Evolutionary conservation across 2,113 vertebrate species (phyloP), one percentile per base, ranked within the genome.

Genomic region (Seriola aureovittata): DNA sequence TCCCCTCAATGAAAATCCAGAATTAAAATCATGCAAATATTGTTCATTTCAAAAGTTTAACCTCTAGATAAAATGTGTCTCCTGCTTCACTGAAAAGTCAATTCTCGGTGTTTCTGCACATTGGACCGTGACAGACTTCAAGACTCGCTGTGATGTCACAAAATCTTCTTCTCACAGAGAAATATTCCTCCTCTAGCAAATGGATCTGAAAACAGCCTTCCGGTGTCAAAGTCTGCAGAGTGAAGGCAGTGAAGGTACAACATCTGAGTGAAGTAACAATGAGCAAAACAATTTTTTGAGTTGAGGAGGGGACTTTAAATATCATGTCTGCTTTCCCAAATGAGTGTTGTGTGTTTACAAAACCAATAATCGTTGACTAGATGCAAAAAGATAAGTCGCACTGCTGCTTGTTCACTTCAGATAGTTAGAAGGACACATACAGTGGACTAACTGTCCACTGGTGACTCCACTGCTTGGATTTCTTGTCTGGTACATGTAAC

Each of bases 401-500:
- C 3, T 2, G 3, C 4, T 32, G 62, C 23, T 16, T 58, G 58
- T 25, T 57, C n/a, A 29, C n/a, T 23, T 6, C 13, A 6, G 19
- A 23, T 23, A 42, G 63, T 29, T 21, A 46, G 70, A 52, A 46
- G 21, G 46, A 63, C 19, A 55, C 4, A 23, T 36, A 19, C 58
- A 48, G 42, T 58, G 50, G 50, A 80, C 40, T 1, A 68, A 82
- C 23, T 36, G 67, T 64, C 34, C 62, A 85, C 72, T 88, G 14
- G 38, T 75, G 71, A 50, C 75, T 85, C 42, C 73, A 34, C 63
- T 78, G 32, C 54, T 81, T 70, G 19, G 57, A 64, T 90, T 88
- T 84, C 82, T 86, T 82, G 83, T 85, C 79, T 92, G 71, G 32
- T 91, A 57, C 80, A 83, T 88, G 78, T 77, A 85, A 85, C 87